phyloP scores from a whole-genome alignment of 2,888 invertebrate species.

The Bhutanitis thaidina region DNA sequence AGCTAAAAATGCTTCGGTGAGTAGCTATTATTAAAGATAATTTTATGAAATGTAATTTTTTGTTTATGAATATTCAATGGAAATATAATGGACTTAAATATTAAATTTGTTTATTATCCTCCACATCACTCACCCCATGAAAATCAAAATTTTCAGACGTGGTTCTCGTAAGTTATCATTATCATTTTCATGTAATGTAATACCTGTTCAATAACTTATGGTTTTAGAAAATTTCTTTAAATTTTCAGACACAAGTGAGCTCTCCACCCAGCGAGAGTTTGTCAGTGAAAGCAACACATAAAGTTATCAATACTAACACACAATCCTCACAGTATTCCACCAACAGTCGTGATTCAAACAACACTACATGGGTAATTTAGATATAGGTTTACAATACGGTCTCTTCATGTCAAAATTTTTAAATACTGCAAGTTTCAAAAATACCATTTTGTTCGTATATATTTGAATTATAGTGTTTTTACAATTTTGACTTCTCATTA shows the following conservation, averaged over 20 bases:
- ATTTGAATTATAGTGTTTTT: not conserved
- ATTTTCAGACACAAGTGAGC: slow-evolving; percentile 70
- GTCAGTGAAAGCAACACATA: slow-evolving; percentile 75
- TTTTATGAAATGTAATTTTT: slow-evolving; percentile 18
- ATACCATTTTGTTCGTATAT: no score
- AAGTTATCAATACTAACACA: slow-evolving; percentile 64
- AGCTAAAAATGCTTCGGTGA: slow-evolving; percentile 78
- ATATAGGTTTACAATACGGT: not conserved
- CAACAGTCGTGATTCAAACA: slow-evolving; percentile 56
- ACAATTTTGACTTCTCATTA: not conserved
- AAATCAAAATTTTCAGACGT: slow-evolving; percentile 11
- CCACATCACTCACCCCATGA: not conserved
- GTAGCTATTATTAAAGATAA: slow-evolving; percentile 34
- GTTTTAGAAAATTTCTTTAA: slow-evolving; percentile 23
- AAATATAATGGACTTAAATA: slow-evolving; percentile 21
- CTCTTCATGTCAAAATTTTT: no score
- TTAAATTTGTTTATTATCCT: slow-evolving; percentile 20
- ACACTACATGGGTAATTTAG: slow-evolving; percentile 62
- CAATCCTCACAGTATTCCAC: slow-evolving; percentile 59
- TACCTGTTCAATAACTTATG: not conserved
- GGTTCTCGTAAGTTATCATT: slow-evolving; percentile 22
- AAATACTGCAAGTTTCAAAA: no score
- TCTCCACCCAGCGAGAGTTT: slow-evolving; percentile 71
- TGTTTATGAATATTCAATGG: slow-evolving; percentile 14
- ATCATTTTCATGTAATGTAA: not conserved